phyloP scores from a whole-genome alignment of 2,113 vertebrate genomes.

The Neotoma lepida region DNA sequence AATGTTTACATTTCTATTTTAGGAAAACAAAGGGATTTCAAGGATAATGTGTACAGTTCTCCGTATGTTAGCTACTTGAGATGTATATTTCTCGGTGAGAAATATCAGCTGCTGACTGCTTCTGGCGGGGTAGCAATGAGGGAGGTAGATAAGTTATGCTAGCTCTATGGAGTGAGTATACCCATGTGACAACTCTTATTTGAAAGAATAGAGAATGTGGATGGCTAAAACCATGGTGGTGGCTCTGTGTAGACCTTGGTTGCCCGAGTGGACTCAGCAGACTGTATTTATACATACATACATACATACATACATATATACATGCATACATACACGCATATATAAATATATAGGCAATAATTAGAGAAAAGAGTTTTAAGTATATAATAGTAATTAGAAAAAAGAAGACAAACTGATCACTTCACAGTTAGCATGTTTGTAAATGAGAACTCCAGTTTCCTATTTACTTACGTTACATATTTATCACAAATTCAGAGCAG shows the following conservation, averaged over 20 bases:
- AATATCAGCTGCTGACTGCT: neutral
- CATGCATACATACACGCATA: neutral
- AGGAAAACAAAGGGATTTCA: conserved; percentile 35
- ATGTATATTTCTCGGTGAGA: neutral
- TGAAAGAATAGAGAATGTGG: neutral
- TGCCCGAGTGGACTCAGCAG: neutral
- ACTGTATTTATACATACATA: too few species aligned
- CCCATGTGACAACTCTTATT: neutral
- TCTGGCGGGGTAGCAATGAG: neutral
- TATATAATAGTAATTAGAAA: neutral
- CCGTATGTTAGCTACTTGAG: neutral
- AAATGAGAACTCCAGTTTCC: conserved; percentile 6
- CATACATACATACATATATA: neutral
- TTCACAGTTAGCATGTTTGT: conserved; percentile 1
- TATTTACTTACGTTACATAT: neutral
- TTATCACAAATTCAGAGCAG: neutral
- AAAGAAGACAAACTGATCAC: neutral
- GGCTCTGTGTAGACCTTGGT: neutral
- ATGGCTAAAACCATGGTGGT: neutral
- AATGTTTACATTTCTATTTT: neutral
- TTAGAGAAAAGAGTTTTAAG: neutral
- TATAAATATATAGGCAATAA: neutral
- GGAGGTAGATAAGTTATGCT: neutral
- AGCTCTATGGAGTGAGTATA: neutral
- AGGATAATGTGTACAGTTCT: neutral